Percentiles rank a stretch among this genome's conserved stretches.
phyloP scores from a whole-genome alignment of 23 tunicate species.

The Ascidia mentula region DNA sequence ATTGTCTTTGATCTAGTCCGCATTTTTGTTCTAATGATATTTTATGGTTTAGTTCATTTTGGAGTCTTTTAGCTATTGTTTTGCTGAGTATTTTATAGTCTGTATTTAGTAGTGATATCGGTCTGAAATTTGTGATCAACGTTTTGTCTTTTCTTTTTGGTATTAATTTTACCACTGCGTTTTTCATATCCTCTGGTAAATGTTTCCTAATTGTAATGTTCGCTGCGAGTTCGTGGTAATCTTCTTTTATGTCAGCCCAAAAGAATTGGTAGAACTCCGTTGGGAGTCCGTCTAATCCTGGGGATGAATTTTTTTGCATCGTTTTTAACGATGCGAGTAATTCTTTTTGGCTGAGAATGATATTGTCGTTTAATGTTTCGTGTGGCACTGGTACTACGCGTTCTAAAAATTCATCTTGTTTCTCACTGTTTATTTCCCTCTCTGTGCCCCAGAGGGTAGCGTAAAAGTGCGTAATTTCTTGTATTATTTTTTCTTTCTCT shows the following conservation, averaged over 20 bases:
- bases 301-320: slow-evolving; percentile 9
- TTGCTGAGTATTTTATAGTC: slow-evolving; percentile 41
- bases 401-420: not conserved
- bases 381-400: not conserved
- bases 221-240: not conserved
- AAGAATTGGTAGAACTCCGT: not conserved
- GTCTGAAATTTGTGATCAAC: slow-evolving; percentile 26
- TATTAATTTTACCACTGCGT: slow-evolving; percentile 14
- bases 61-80: not conserved
- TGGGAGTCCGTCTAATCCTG: slow-evolving; percentile 33
- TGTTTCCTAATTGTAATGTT: not conserved
- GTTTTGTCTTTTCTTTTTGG: slow-evolving; percentile 24
- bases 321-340: not conserved
- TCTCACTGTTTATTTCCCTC: no score
- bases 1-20: no score
- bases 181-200: not conserved
- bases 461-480: slow-evolving; percentile 1
- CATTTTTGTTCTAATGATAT: not conserved
- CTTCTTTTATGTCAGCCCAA: not conserved
- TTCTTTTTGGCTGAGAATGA: slow-evolving; percentile 2
- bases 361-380: no score
- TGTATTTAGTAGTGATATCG: slow-evolving; percentile 24
- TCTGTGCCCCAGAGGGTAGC: slow-evolving; percentile 11
- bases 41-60: not conserved
- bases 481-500: not conserved